Evolutionary conservation across 1,140 invertebrate species (phyloP).

Genomic region (Oppia nitens): DNA sequence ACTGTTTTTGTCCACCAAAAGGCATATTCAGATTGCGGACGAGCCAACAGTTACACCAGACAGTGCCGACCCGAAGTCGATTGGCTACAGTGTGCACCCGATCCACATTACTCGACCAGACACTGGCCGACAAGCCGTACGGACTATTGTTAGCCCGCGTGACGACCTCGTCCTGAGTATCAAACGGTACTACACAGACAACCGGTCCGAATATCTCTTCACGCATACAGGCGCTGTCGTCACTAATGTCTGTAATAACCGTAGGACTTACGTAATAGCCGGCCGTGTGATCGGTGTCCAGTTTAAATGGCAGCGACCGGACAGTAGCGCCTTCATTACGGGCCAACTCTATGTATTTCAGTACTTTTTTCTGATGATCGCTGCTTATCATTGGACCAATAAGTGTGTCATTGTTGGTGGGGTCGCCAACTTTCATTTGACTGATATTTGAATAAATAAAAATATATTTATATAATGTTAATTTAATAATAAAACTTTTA

Average conservation of each 20-base stretch:
- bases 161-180: slow-evolving; percentile 35
- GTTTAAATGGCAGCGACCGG: background rate
- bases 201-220: slow-evolving; percentile 46
- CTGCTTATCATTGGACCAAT: slow-evolving; percentile 37
- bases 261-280: slow-evolving; percentile 40
- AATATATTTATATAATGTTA: slow-evolving; percentile 17
- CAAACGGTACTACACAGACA: slow-evolving; percentile 36
- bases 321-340: slow-evolving; percentile 26
- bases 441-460: background rate
- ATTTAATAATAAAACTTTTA: too few relatives aligned
- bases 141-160: slow-evolving; percentile 31
- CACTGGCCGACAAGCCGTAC: slow-evolving; percentile 38
- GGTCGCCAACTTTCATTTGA: slow-evolving; percentile 34
- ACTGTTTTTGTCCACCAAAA: slow-evolving; percentile 41
- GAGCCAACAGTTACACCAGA: slow-evolving; percentile 45
- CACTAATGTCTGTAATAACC: slow-evolving; percentile 32
- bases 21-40: slow-evolving; percentile 38
- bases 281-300: slow-evolving; percentile 19
- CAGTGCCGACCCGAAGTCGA: slow-evolving; percentile 37
- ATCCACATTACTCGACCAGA: slow-evolving; percentile 34
- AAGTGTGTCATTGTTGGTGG: slow-evolving; percentile 27
- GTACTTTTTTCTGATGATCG: slow-evolving; percentile 36
- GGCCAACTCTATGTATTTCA: slow-evolving; percentile 29
- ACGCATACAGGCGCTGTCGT: slow-evolving; percentile 33
- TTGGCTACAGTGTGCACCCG: slow-evolving; percentile 33